phyloP scores from a whole-genome alignment of 2,113 vertebrate genomes.

The Polypterus bichir region DNA sequence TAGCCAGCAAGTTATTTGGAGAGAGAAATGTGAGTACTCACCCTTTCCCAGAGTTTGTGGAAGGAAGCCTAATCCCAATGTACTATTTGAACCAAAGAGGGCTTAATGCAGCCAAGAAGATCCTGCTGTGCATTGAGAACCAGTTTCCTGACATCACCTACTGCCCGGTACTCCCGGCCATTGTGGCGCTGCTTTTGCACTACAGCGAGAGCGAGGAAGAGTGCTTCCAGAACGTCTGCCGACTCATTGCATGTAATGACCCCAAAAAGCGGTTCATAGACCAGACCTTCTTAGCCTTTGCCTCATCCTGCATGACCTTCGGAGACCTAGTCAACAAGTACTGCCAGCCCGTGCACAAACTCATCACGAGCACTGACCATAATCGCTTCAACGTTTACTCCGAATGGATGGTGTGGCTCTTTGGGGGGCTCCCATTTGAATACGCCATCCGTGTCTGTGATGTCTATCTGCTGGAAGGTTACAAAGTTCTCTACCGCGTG shows the following conservation, averaged over 20 bases:
- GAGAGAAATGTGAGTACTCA: slow-evolving; percentile 41
- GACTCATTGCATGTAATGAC: slow-evolving; percentile 57
- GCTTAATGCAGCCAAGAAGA: slow-evolving; percentile 55
- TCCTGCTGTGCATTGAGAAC: slow-evolving; percentile 55
- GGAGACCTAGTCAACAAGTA: slow-evolving; percentile 73
- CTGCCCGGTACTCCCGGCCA: slow-evolving; percentile 58
- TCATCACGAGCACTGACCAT: slow-evolving; percentile 58
- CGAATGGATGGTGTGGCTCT: slow-evolving; percentile 73
- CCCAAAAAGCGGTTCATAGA: slow-evolving; percentile 63
- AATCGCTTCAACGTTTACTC: slow-evolving; percentile 75
- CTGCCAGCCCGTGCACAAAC: slow-evolving; percentile 63
- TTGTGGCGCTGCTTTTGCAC: slow-evolving; percentile 68
- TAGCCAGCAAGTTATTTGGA: slow-evolving; percentile 49
- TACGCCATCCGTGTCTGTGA: slow-evolving; percentile 66
- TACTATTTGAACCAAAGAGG: slow-evolving; percentile 64
- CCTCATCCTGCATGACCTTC: slow-evolving; percentile 74
- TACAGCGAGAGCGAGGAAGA: slow-evolving; percentile 68
- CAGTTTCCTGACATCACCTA: slow-evolving; percentile 65
- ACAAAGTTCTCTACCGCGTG: slow-evolving; percentile 75
- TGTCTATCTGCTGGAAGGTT: slow-evolving; percentile 67
- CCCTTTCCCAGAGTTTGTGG: slow-evolving; percentile 62
- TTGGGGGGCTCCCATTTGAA: slow-evolving; percentile 62
- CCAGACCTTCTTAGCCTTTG: slow-evolving; percentile 65
- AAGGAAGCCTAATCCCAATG: slow-evolving; percentile 55
- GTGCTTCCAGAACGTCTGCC: slow-evolving; percentile 61